Evolutionary conservation across 1,140 invertebrate species (phyloP), one percentile per base, ranked within the genome.

Genomic region (Proctacanthus coquilletti): DNA sequence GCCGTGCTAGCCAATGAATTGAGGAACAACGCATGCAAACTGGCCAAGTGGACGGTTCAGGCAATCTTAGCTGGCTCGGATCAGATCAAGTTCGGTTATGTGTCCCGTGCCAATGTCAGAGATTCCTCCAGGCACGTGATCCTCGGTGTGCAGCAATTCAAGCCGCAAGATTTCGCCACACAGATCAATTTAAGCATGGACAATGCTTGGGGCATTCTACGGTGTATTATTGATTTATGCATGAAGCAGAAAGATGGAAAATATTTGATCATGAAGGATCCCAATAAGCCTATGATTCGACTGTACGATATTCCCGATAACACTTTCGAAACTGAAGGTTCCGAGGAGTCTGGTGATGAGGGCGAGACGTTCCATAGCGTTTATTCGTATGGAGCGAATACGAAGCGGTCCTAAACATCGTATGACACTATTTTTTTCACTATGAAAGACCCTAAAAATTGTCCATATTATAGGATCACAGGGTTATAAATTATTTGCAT

Each of bases 181-280:
- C 95, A 99, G 65, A 98, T 98, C 50, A 98, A 95, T 67, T 64
- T 99, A 42, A 98, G 94, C 54, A 94, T 99, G 91, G 96, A 98
- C 56, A 99, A 98, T 63, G 92, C 86, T 2, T 99, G 95, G 95
- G 96, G 94, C 42, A 88, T 99, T 36, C 63, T 99, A n/a, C 72
- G 94, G 4, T 98, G 92, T 57, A 94, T 99, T 45, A 85, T 98
- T 52, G 94, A 99, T 56, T 83, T 94, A 41, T 93, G 92, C 46
- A 91, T 97, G 84, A 94, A 94, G 58, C 84, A 98, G 51, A 87
- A 92, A 49, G 89, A 96, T 60, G 96, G 96, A 47, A 84, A 84
- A 63, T 99, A 97, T 61, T 69, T 99, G 38, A 92, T 99, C 42
- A 91, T 99, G 85, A 98, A 98, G 62, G 95, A 99, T 67, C 96